Percentiles rank a stretch among this genome's conserved stretches.
These are phyloP conservation scores for Lophotis ruficrista DNA, from an alignment of 2,113 vertebrate genomes.

Conservation along the genomic window DNA sequence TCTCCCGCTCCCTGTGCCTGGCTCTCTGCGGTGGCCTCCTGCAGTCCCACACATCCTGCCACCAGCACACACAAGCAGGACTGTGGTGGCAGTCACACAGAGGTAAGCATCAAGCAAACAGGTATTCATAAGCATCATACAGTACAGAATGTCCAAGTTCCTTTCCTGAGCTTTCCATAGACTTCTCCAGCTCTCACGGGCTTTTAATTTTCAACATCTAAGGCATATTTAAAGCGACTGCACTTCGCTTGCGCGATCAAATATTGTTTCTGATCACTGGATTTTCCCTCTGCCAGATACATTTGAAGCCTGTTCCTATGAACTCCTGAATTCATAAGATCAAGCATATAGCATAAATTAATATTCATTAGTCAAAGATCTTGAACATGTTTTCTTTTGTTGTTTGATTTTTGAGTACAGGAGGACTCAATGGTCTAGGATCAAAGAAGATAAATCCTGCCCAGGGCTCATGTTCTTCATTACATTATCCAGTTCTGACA, in stretches of 20 bases:
- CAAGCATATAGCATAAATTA: neutral
- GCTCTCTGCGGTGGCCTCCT: neutral
- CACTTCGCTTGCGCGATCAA: neutral
- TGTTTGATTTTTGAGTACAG: neutral
- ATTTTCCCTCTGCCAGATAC: neutral
- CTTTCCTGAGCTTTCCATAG: neutral
- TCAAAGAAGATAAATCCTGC: neutral
- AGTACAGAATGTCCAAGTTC: neutral
- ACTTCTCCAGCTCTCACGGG: neutral
- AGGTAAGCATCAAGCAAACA: accelerated
- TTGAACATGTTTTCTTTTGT: neutral
- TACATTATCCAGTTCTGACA: neutral
- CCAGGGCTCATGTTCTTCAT: neutral
- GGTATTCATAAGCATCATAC: neutral
- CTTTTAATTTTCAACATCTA: neutral
- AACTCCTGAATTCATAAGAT: neutral
- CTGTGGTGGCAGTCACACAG: neutral
- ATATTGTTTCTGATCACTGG: neutral
- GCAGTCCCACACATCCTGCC: neutral
- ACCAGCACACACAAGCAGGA: neutral
- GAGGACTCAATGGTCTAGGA: neutral
- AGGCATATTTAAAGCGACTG: neutral
- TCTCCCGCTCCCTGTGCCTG: accelerated
- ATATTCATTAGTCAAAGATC: neutral
- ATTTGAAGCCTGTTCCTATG: neutral